These are phyloP conservation scores for Mastomys natalensis DNA, from an alignment of 2,113 vertebrate species.

Conservation along the genomic window DNA sequence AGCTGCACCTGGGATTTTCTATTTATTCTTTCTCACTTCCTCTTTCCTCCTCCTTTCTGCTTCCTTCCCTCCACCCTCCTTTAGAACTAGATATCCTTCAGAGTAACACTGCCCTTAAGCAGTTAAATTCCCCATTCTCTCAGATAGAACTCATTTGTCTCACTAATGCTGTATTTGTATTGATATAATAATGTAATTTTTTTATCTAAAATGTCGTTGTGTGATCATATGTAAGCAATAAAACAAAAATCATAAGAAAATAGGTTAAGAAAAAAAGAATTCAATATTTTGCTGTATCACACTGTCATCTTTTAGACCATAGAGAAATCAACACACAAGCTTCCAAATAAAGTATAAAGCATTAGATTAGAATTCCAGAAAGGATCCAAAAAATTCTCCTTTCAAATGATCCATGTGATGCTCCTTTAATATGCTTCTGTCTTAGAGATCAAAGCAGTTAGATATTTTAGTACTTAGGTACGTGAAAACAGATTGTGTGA, in stretches of 20 bases:
- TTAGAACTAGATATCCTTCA: background rate
- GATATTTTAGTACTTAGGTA: background rate
- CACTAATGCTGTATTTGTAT: background rate
- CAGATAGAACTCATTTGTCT: background rate
- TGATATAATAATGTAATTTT: background rate
- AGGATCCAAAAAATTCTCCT: background rate
- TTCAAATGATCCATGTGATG: background rate
- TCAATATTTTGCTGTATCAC: background rate
- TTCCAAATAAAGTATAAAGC: background rate
- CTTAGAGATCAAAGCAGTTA: constrained; percentile 34
- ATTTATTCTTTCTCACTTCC: background rate
- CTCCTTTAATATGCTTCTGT: background rate
- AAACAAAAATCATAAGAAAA: background rate
- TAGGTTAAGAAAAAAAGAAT: background rate
- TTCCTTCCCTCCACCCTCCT: background rate
- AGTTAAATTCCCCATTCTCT: background rate
- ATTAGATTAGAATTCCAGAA: constrained; percentile 44
- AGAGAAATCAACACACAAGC: background rate
- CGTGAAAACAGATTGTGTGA: background rate
- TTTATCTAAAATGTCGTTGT: background rate
- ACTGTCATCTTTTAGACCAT: constrained; percentile 3
- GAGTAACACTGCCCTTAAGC: background rate
- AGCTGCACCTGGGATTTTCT: background rate
- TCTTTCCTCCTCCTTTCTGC: background rate
- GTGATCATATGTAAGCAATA: background rate